Base-by-base conservation (phyloP, 2,888 invertebrate species). In the Epiperipatus broadwayi region DNA sequence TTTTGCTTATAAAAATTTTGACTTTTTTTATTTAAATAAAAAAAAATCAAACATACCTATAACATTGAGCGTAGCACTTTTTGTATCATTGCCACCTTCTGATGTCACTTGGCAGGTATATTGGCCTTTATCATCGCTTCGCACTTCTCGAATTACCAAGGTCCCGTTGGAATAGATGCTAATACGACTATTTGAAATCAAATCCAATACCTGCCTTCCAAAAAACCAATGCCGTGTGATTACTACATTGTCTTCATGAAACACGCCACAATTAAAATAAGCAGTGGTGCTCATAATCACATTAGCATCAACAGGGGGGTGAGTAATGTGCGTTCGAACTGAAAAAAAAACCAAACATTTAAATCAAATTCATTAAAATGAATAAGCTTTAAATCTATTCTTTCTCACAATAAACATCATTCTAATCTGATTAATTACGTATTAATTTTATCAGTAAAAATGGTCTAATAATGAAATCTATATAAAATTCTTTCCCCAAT, bases 241-340 rank as follows among this genome's bases (percentile, higher is more conserved):
- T 40, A 78, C 75, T 30, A 85, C 80, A 45, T 75, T 75, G 33
- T 81, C 77, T 62, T 93, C 91, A 53, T 79, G 80, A 25, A 81
- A 80, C 43, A 93, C 81, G 65, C 81, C 83, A 64, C 95, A 97
- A 55, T 84, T 84, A 47, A 97, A 65, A 32, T 81, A 78, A 10
- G 91, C 87, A 37, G 83, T 85, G 49, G 87, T 78, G 16, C 93
- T 91, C 43, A 93, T 69, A 44, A 93, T 71, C 18, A 89, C 84
- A 45, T 78, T 73, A 19, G 83, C 81, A 57, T 89, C 84, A 44
- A 79, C 81, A 37, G 91, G 91, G 39, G 89, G 87, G 49, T 81
- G 79, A 45, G 83, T 74, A 52, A 95, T 89, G 65, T 85, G 81
- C 7, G 89, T 89, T 50, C 84, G 72, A 54, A 85, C 91, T 81